These are phyloP conservation scores for Mionectes olivaceus DNA, from an alignment of 2,797 vertebrate genomes.

Conservation along the genomic window DNA sequence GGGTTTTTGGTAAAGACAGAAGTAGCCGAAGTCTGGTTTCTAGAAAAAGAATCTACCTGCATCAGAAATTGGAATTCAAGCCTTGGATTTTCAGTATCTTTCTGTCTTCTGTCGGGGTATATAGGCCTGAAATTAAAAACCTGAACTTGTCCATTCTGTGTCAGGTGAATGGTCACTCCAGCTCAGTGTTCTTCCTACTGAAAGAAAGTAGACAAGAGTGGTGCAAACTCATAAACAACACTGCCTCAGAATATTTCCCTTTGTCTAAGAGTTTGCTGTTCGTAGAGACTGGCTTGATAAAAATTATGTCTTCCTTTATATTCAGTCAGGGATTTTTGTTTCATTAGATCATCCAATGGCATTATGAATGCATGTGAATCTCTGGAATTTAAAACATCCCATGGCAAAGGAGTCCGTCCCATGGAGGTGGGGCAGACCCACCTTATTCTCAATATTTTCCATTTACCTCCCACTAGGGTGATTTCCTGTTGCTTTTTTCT, in stretches of 20 bases:
- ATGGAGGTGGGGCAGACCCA: neutral
- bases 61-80: neutral
- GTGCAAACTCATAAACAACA: neutral
- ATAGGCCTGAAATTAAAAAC: neutral
- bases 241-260: neutral
- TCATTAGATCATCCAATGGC: neutral
- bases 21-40: neutral
- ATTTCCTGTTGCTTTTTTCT: neutral
- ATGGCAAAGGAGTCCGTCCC: neutral
- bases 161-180: neutral
- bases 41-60: neutral
- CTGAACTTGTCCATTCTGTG: neutral
- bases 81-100: neutral
- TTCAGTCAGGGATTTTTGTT: neutral
- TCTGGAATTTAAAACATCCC: neutral
- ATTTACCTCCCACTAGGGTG: neutral
- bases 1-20: neutral
- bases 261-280: neutral
- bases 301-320: neutral
- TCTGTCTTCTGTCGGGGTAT: neutral
- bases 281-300: neutral
- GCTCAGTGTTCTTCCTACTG: neutral
- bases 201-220: neutral
- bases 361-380: neutral
- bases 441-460: neutral